Percentiles rank a stretch among this genome's conserved stretches.
phyloP scores from a whole-genome alignment of 2,888 invertebrate species.

The Drosophila ezoana region DNA sequence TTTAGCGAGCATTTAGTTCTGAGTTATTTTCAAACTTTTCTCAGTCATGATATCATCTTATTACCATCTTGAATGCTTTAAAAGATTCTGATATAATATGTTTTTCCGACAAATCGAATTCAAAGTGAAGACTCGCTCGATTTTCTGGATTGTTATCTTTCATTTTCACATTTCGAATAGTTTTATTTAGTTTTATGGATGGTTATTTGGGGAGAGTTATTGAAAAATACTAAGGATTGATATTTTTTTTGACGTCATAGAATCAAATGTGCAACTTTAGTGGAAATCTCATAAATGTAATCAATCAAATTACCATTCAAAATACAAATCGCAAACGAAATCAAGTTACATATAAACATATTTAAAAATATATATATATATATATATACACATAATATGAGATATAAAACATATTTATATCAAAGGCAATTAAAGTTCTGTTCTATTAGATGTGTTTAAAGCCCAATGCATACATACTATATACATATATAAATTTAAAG shows the following conservation, averaged over 20 bases:
- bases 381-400: constrained; percentile 44
- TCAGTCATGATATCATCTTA: not conserved
- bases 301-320: constrained; percentile 56
- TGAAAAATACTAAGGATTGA: too few species aligned
- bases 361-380: constrained; percentile 37
- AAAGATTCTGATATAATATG: too few species aligned
- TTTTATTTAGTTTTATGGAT: too few species aligned
- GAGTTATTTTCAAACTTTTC: constrained; percentile 9
- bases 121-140: not conserved
- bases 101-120: not conserved
- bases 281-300: constrained; percentile 48
- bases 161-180: not conserved
- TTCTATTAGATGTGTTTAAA: constrained; percentile 73
- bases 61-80: too few species aligned
- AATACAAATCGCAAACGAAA: constrained; percentile 36
- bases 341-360: constrained; percentile 54
- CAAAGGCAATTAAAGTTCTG: constrained; percentile 55
- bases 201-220: not conserved
- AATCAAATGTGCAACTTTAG: constrained; percentile 49
- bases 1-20: constrained; percentile 21
- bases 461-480: constrained; percentile 27
- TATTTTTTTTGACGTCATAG: constrained; percentile 5
- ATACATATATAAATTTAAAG: constrained; percentile 36
- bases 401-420: constrained; percentile 53
- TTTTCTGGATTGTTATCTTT: not conserved